These are phyloP conservation scores for Zingel zingel DNA, from an alignment of 2,113 vertebrate species.

Conservation along the genomic window DNA sequence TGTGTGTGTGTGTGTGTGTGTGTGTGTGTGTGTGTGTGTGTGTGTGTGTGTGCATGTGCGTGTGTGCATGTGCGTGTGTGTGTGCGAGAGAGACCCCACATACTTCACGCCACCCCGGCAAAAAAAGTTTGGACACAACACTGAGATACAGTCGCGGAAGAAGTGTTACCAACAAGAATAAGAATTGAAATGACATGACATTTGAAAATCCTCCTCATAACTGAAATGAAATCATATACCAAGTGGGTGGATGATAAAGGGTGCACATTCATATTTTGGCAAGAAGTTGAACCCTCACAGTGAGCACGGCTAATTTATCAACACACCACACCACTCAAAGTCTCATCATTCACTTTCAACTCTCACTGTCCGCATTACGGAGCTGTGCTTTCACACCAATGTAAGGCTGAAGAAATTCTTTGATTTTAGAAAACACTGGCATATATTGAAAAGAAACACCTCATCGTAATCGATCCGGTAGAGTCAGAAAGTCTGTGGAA, in stretches of 20 bases:
- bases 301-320: neutral
- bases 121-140: neutral
- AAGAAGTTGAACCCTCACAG: slow-evolving; percentile 18
- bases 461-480: neutral
- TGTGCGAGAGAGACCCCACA: too few relatives aligned
- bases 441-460: slow-evolving; percentile 18
- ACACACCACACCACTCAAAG: neutral
- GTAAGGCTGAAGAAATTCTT: neutral
- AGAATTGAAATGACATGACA: slow-evolving; percentile 22
- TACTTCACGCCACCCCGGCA: neutral
- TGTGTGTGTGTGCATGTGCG: too few relatives aligned
- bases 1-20: too few relatives aligned
- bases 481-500: slow-evolving; percentile 43
- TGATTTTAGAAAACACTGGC: neutral
- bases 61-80: too few relatives aligned
- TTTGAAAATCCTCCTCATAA: slow-evolving; percentile 14
- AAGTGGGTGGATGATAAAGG: slow-evolving; percentile 22
- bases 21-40: too few relatives aligned
- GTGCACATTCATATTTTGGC: neutral
- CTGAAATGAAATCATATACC: slow-evolving; percentile 13
- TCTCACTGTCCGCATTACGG: neutral
- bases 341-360: neutral
- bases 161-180: neutral
- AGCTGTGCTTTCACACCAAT: neutral
- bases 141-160: neutral